Evolutionary conservation across 2,888 invertebrate genomes (phyloP).

Genomic region (Mimumesa dahlbomi): DNA sequence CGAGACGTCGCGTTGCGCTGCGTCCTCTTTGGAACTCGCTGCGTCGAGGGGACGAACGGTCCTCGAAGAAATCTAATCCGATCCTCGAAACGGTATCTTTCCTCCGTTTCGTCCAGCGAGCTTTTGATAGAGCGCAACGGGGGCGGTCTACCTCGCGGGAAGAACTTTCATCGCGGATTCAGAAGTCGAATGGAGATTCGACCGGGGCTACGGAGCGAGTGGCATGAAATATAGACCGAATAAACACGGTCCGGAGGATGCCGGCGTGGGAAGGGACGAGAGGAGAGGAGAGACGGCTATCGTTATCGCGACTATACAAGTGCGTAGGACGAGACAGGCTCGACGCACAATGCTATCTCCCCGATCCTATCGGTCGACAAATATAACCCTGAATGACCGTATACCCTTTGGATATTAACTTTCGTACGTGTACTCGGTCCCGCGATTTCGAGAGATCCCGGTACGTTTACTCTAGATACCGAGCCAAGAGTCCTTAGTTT

Average conservation of each 20-base stretch:
- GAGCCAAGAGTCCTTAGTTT: conserved; percentile 61
- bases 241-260: conserved; percentile 58
- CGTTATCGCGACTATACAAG: conserved; percentile 63
- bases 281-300: conserved; percentile 30
- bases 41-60: no score
- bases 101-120: background rate
- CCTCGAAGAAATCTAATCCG: conserved; percentile 37
- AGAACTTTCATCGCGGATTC: conserved; percentile 22
- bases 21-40: no score
- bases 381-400: conserved; percentile 77
- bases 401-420: conserved; percentile 69
- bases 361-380: conserved; percentile 75
- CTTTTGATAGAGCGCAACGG: background rate
- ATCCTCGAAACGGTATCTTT: conserved; percentile 8
- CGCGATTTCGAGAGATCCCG: conserved; percentile 71
- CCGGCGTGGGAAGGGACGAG: background rate
- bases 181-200: conserved; percentile 37
- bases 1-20: no score
- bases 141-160: background rate
- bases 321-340: conserved; percentile 64
- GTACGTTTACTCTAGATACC: conserved; percentile 75
- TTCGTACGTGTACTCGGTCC: conserved; percentile 53
- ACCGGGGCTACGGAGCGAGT: conserved; percentile 44
- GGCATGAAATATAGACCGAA: conserved; percentile 66
- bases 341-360: conserved; percentile 76